Evolutionary conservation across 2,113 vertebrate genomes (phyloP).

Genomic region (Embiotoca jacksoni): DNA sequence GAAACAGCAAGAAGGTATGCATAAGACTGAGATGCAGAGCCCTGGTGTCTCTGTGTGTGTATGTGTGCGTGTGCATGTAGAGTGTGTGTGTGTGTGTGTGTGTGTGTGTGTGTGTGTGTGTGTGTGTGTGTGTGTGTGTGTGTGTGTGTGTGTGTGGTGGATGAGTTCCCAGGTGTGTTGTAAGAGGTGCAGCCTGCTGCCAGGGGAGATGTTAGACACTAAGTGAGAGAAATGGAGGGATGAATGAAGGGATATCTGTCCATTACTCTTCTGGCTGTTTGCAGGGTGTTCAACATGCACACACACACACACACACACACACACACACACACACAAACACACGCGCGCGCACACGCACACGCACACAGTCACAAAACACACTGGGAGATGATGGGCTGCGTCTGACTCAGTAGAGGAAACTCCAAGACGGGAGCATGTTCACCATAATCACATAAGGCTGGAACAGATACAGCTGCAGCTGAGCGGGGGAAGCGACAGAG

Average conservation of each 20-base stretch:
- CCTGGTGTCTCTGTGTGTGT: not conserved
- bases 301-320: conserved; percentile 1
- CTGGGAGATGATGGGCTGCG: conserved; percentile 4
- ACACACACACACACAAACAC: conserved; percentile 16
- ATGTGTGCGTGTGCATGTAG: not conserved
- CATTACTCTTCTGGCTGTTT: conserved; percentile 49
- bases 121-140: conserved; percentile 14
- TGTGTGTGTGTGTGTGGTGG: conserved; percentile 19
- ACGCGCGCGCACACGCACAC: not conserved
- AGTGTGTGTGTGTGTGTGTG: conserved; percentile 22
- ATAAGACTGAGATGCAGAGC: not conserved
- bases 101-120: conserved; percentile 4
- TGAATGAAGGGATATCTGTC: conserved; percentile 62
- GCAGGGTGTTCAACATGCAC: conserved; percentile 16
- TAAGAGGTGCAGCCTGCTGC: conserved; percentile 52
- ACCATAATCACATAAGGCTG: conserved; percentile 69
- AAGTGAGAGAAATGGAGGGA: conserved; percentile 47
- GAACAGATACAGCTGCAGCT: conserved; percentile 63
- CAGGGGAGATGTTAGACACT: conserved; percentile 50
- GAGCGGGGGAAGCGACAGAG: conserved; percentile 16
- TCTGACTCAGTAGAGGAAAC: conserved; percentile 46
- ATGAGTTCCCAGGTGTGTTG: conserved; percentile 58
- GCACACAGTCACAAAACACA: not conserved
- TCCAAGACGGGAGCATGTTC: conserved; percentile 55
- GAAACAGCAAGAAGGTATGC: not conserved